phyloP scores from a whole-genome alignment of 2,888 invertebrate species.

The Chorisops tibialis region DNA sequence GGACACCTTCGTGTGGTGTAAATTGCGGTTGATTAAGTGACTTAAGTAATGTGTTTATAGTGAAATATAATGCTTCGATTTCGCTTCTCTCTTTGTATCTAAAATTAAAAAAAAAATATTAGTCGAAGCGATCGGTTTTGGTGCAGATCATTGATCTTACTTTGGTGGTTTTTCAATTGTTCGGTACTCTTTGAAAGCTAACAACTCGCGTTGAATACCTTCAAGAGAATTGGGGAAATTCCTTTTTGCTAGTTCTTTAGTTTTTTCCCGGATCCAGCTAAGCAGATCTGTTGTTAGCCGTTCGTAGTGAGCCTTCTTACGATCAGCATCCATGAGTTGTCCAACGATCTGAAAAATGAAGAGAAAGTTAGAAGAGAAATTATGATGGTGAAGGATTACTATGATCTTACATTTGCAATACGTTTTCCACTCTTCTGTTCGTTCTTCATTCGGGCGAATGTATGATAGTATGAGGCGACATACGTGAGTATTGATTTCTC shows the following conservation, averaged over 20 bases:
- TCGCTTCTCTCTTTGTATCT: constrained; percentile 96
- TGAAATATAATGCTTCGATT: constrained; percentile 93
- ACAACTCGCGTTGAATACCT: constrained; percentile 86
- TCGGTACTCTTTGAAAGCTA: constrained; percentile 91
- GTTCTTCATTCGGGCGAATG: constrained; percentile 98
- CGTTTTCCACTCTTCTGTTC: constrained; percentile 96
- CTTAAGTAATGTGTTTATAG: constrained; percentile 93
- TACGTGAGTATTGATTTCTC: constrained; percentile 99
- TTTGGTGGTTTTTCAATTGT: constrained; percentile 98
- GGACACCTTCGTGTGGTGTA: constrained; percentile 81
- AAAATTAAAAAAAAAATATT: constrained; percentile 20
- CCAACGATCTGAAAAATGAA: constrained; percentile 73
- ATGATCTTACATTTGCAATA: constrained; percentile 82
- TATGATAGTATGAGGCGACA: constrained; percentile 98
- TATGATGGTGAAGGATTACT: not conserved
- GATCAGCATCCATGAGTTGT: constrained; percentile 93
- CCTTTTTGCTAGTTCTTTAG: constrained; percentile 74
- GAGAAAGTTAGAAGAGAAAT: constrained; percentile 7
- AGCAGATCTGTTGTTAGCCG: constrained; percentile 78
- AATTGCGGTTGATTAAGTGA: constrained; percentile 88
- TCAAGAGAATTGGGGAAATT: constrained; percentile 92
- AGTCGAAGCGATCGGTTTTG: not conserved
- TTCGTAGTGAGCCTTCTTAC: constrained; percentile 86
- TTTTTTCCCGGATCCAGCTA: constrained; percentile 90
- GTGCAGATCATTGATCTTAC: constrained; percentile 53